phyloP scores from a whole-genome alignment of 2,797 vertebrate genomes.

The Esox lucius region DNA sequence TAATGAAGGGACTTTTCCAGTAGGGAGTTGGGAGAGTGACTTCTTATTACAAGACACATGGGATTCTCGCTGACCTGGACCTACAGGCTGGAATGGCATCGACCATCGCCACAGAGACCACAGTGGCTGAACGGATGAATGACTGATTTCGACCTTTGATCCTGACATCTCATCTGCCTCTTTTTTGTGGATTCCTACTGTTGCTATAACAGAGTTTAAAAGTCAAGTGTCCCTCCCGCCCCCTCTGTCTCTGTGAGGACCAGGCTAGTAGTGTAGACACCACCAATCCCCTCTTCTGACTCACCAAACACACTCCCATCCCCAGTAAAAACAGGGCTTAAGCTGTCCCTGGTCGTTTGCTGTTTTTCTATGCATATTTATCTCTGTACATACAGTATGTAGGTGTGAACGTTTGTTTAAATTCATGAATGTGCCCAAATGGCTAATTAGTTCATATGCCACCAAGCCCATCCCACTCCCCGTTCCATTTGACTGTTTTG shows the following conservation, averaged over 20 bases:
- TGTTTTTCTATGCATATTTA: background rate
- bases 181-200: too few relatives aligned
- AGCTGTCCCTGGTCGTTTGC: constrained; percentile 1
- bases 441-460: background rate
- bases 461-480: background rate
- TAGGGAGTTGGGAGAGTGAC: background rate
- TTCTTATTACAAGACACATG: background rate
- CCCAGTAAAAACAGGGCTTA: constrained; percentile 1
- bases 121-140: background rate
- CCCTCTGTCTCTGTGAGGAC: background rate
- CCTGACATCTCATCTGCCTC: constrained; percentile 1
- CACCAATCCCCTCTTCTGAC: background rate
- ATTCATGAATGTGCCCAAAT: background rate
- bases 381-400: background rate
- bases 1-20: constrained; percentile 27
- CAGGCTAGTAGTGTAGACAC: background rate
- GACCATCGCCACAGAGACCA: constrained; percentile 1
- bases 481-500: background rate
- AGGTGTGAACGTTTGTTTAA: background rate
- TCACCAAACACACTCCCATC: background rate
- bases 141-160: constrained; percentile 1
- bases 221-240: background rate
- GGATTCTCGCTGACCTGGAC: background rate
- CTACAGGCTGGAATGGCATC: constrained; percentile 5
- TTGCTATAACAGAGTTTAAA: background rate